Evolutionary conservation across 2,113 vertebrate species (phyloP), one percentile per base, ranked within the genome.

Genomic region (Girardinichthys multiradiatus): DNA sequence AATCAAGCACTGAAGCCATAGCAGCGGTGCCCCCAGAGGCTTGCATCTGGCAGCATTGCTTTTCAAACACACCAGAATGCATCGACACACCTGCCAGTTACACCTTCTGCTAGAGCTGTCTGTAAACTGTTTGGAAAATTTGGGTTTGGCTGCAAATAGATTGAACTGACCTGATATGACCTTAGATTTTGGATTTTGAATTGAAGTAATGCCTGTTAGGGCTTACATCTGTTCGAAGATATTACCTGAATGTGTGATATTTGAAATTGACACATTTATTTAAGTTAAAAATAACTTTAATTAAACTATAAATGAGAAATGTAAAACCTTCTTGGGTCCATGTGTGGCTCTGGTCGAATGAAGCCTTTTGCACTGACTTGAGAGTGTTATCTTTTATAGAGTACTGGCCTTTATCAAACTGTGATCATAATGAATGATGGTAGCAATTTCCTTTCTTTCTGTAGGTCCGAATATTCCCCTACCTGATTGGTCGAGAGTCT

Each of bases 401-500:
- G 14, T 76, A 69, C 62, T 62, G 68, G 67, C 42, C 64, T 48
- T 61, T 79, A 82, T 92, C 68, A 83, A 31, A 85, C 75, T 77
- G 72, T 10, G 78, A 92, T 91, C 91, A 92, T 83, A 88, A 85
- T 91, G 93, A 93, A 70, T 93, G 91, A 90, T 70, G 4, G 80
- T 31, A 84, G 64, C 69, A 89, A 80, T 90, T 86, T 92, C 74
- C 67, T 74, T 63, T 83, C 66, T 78, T 72, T 68, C 78, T 29
- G 1, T 86, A 94, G 94, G 92, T 95, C 71, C 92, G 94, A 63
- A 94, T 95, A 87, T 94, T 94, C 86, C 94, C 94, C 24, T 95
- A 95, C 89, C 86, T 94, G 83, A 94, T 95, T 90, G 98, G 98
- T 87, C 95, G 98, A 81, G 98, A 99, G 91, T 96, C 96, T 39